A percentile compares a stretch with the other conserved stretches of the same genome.
Evolutionary conservation across 2,888 invertebrate genomes (phyloP).

Genomic region (Lordiphosa fenestrarum): DNA sequence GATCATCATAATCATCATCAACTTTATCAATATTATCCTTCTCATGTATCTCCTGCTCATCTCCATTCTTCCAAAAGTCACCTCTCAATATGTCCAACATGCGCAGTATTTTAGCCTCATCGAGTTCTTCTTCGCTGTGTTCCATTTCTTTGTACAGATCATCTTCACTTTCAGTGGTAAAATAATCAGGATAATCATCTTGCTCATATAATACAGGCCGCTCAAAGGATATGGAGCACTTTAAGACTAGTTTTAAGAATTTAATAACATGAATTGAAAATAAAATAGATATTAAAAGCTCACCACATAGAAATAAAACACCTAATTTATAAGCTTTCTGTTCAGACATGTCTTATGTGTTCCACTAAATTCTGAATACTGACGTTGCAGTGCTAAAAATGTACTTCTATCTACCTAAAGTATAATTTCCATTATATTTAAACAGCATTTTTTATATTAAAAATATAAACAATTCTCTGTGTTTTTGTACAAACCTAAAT

Average conservation of each 20-base stretch:
- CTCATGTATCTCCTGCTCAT: background rate
- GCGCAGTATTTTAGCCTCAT: background rate
- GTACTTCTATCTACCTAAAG: no score
- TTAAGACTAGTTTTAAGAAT: background rate
- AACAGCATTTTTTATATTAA: conserved; percentile 3
- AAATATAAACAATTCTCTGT: background rate
- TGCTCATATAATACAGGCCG: background rate
- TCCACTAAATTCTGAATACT: background rate
- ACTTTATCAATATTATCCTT: background rate
- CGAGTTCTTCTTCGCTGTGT: background rate
- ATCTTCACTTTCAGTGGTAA: background rate
- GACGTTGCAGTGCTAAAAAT: background rate
- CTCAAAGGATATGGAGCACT: background rate
- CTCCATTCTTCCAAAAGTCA: background rate
- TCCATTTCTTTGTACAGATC: background rate
- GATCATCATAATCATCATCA: background rate
- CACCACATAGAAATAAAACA: conserved; percentile 1
- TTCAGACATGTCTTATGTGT: background rate
- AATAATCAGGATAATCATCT: background rate
- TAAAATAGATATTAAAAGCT: background rate
- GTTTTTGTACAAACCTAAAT: background rate
- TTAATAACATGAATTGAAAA: background rate
- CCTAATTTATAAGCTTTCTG: background rate
- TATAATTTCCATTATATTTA: background rate
- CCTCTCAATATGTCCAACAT: conserved; percentile 4